These are phyloP conservation scores for Pseudotriccus pelzelni DNA, from an alignment of 2,797 vertebrate species.

Conservation along the genomic window DNA sequence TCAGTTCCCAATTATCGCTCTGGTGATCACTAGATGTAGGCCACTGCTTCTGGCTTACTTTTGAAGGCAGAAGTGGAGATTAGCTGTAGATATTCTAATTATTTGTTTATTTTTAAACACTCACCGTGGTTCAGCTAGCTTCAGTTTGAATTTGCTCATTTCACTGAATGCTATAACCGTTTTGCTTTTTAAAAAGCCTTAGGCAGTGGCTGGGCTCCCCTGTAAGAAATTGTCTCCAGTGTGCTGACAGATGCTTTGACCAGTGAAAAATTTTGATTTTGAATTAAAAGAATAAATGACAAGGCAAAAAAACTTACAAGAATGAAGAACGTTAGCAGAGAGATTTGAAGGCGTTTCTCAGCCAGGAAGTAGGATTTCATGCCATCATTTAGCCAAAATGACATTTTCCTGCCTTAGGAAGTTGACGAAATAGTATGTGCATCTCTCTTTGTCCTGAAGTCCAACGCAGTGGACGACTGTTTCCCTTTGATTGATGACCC, in stretches of 20 bases:
- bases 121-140: background rate
- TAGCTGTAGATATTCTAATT: background rate
- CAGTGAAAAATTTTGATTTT: background rate
- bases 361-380: background rate
- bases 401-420: background rate
- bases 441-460: background rate
- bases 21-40: background rate
- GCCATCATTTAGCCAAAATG: background rate
- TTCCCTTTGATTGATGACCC: background rate
- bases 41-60: background rate
- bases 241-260: background rate
- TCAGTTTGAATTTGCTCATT: background rate
- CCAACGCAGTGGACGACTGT: background rate
- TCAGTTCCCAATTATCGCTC: background rate
- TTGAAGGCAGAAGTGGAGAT: background rate
- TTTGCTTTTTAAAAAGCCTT: background rate
- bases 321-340: slow-evolving; percentile 10
- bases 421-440: background rate
- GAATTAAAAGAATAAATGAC: slow-evolving; percentile 32
- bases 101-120: background rate
- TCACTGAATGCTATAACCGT: background rate
- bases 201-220: background rate
- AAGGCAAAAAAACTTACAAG: background rate
- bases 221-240: background rate
- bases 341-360: slow-evolving; percentile 18